A percentile compares a stretch with the other conserved stretches of the same genome.
Evolutionary conservation across 2,797 vertebrate species (phyloP).

Genomic region (Scolopax bukidnonensis): DNA sequence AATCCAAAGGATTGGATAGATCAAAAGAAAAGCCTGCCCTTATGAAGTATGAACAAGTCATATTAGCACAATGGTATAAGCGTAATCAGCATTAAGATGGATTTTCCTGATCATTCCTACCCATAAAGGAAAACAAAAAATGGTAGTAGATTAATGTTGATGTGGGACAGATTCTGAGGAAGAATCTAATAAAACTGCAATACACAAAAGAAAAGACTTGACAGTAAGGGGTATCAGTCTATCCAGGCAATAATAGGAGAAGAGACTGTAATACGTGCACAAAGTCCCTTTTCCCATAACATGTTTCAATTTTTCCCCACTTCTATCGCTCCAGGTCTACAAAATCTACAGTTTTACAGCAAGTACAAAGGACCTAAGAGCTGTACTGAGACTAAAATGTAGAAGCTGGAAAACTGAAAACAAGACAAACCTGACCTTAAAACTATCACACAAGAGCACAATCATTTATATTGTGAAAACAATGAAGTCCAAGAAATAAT

Average conservation of each 20-base stretch:
- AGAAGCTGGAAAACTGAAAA: background rate
- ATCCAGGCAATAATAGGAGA: slow-evolving; percentile 9
- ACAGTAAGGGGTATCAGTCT: slow-evolving; percentile 12
- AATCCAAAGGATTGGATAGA: too few species aligned
- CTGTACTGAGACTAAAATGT: background rate
- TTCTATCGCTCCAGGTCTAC: slow-evolving; percentile 1
- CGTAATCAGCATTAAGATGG: background rate
- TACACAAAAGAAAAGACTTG: background rate
- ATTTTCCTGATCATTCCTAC: background rate
- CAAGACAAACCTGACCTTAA: background rate
- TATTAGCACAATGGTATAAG: background rate
- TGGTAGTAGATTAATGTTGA: slow-evolving; percentile 20
- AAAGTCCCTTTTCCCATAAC: slow-evolving; percentile 12
- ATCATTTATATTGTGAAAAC: background rate
- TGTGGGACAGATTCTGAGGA: background rate
- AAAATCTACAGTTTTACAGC: slow-evolving; percentile 21
- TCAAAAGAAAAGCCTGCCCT: background rate
- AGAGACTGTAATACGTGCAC: background rate
- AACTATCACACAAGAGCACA: background rate
- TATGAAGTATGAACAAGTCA: background rate
- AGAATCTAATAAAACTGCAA: slow-evolving; percentile 31
- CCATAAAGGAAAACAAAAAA: background rate
- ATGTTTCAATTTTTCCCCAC: background rate
- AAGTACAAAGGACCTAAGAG: slow-evolving; percentile 29
- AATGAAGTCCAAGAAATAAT: background rate